phyloP scores from a whole-genome alignment of 2,797 vertebrate genomes.

The Melanotaenia pygmaea region DNA sequence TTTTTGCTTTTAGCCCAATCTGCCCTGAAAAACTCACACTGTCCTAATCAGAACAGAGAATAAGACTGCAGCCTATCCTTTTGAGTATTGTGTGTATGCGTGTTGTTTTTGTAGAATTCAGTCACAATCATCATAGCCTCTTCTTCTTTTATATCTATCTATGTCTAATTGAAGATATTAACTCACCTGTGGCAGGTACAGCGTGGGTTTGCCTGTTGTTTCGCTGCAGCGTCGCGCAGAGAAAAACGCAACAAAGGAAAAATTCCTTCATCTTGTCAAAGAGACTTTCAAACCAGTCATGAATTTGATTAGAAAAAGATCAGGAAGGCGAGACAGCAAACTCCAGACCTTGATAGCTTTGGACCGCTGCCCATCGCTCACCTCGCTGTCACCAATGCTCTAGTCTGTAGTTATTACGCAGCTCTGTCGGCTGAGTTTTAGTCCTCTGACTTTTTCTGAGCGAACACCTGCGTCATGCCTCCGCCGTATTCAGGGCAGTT shows the following conservation, averaged over 20 bases:
- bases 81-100: not conserved
- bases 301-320: slow-evolving; percentile 2
- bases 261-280: slow-evolving; percentile 41
- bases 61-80: fast-evolving
- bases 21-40: not conserved
- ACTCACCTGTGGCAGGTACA: slow-evolving; percentile 72
- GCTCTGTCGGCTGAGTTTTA: not conserved
- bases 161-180: not conserved
- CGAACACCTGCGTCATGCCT: slow-evolving; percentile 33
- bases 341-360: not conserved
- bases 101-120: not conserved
- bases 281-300: not conserved
- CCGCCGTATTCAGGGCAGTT: not conserved
- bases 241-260: slow-evolving; percentile 34
- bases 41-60: not conserved
- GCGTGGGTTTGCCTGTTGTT: slow-evolving; percentile 17
- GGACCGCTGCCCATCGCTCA: slow-evolving; percentile 18
- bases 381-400: not conserved
- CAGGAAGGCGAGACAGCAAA: slow-evolving; percentile 4
- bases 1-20: not conserved
- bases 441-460: slow-evolving; percentile 4
- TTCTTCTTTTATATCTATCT: too few relatives aligned
- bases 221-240: slow-evolving; percentile 47
- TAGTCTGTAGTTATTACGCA: not conserved
- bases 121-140: not conserved